Base-by-base conservation (phyloP, 2,888 invertebrate species). In the Chrysolina oricalcia region DNA sequence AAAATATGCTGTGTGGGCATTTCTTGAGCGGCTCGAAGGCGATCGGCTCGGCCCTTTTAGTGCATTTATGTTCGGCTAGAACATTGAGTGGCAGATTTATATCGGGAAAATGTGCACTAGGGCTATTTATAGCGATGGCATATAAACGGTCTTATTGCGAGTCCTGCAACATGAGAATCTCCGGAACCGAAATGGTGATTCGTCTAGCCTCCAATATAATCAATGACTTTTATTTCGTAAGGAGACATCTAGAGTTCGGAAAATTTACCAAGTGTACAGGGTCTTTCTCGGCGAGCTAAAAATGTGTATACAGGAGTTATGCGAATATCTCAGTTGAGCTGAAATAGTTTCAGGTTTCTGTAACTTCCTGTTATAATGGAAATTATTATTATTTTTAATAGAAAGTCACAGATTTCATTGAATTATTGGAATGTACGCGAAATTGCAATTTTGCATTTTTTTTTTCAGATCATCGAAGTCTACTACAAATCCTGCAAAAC, bases 1-100 rank as follows among this genome's bases (percentile, higher is more conserved):
- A 82, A 82, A 84, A 84, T 84, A 83, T 83, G 84, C 84, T 81
- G 81, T 73, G 82, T 81, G 76, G 76, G 82, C 83, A 81, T 78
- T 83, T 82, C 78, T 75, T 71, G 79, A 78, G 82, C 76, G 81
- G 80, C 78, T 76, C 80, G 78, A 70, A 53, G 80, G 63, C 73
- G 78, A 77, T 73, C 75, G 76, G 78, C 74, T 73, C 79, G 74
- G 76, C 82, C 73, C 76, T 75, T 78, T 77, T 72, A 76, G 72
- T 75, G 71, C 76, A 75, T 76, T 80, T 80, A 78, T 76, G 78
- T 78, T 75, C 78, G 76, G 73, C 72, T 74, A 74, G 73, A 74
- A 76, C 77, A 70, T 74, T 78, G 74, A 73, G 74, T 69, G 69
- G 73, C 73, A 72, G 77, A 77, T 79, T 72, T 75, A 75, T 75